Evolutionary conservation across 1,140 invertebrate species (phyloP).

Genomic region (Penaeus vannamei): DNA sequence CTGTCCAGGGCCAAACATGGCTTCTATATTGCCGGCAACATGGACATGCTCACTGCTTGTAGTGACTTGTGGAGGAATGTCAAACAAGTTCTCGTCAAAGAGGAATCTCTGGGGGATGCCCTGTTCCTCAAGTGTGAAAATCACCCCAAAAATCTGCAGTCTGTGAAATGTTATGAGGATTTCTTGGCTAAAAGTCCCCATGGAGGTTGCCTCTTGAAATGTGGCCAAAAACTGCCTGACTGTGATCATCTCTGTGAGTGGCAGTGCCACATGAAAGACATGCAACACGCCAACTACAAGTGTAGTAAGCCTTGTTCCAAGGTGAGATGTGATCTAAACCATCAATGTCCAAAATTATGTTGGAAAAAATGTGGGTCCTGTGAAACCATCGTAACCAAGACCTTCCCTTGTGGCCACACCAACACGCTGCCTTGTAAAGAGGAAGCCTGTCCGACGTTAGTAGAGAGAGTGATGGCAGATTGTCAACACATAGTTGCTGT

Average conservation of each 20-base stretch:
- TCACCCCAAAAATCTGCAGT: slow-evolving; percentile 70
- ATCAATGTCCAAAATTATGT: slow-evolving; percentile 51
- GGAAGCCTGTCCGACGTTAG: not conserved
- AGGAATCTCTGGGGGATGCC: slow-evolving; percentile 68
- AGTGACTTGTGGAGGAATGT: slow-evolving; percentile 71
- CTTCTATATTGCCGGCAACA: slow-evolving; percentile 79
- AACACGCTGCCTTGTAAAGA: not conserved
- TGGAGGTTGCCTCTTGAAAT: slow-evolving; percentile 71
- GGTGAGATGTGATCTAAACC: slow-evolving; percentile 50
- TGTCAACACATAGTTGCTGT: not conserved
- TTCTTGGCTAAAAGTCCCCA: slow-evolving; percentile 71
- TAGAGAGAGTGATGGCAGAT: not conserved
- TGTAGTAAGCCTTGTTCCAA: slow-evolving; percentile 47
- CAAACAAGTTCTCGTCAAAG: not conserved
- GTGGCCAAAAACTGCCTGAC: slow-evolving; percentile 65
- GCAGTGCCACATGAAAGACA: slow-evolving; percentile 54
- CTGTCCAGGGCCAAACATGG: slow-evolving; percentile 85
- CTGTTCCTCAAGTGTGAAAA: slow-evolving; percentile 73
- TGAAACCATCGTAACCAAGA: not conserved
- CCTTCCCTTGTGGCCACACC: slow-evolving; percentile 12
- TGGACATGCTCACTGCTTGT: slow-evolving; percentile 62
- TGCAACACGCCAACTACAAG: slow-evolving; percentile 17
- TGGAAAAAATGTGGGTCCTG: slow-evolving; percentile 48
- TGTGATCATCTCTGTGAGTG: slow-evolving; percentile 71
- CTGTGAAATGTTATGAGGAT: slow-evolving; percentile 69